Percentiles rank a stretch among this genome's conserved stretches.
These are phyloP conservation scores for Aspidiotus destructor DNA, from an alignment of 2,888 invertebrate species.

Conservation along the genomic window DNA sequence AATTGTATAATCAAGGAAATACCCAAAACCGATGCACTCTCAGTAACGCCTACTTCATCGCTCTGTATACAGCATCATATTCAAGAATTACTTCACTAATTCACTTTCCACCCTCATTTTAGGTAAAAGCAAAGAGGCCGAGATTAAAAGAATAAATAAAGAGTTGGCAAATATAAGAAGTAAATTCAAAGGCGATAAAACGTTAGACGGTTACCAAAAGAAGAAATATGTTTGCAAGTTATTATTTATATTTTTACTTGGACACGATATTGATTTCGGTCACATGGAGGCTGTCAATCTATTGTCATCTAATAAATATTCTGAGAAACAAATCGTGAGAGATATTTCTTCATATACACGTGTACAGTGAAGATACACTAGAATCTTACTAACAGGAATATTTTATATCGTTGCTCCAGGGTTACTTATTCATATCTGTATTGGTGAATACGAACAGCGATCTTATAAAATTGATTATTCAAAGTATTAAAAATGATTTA, in stretches of 20 bases:
- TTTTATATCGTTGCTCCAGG: constrained; percentile 51
- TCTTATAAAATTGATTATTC: constrained; percentile 96
- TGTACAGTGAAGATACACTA: background rate
- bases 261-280: constrained; percentile 99
- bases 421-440: constrained; percentile 98
- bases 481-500: constrained; percentile 98
- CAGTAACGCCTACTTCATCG: no score
- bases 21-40: background rate
- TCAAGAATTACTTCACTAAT: no score
- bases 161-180: constrained; percentile 98
- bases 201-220: constrained; percentile 99
- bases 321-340: constrained; percentile 97
- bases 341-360: background rate
- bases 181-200: constrained; percentile 99
- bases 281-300: constrained; percentile 99
- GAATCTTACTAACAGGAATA: constrained; percentile 4
- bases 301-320: constrained; percentile 98
- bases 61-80: no score
- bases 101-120: no score
- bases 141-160: constrained; percentile 98
- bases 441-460: constrained; percentile 98
- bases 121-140: constrained; percentile 99
- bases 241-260: constrained; percentile 96
- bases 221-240: constrained; percentile 99
- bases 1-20: background rate